phyloP scores from a whole-genome alignment of 2,797 vertebrate genomes.

The Pogonophryne albipinna region DNA sequence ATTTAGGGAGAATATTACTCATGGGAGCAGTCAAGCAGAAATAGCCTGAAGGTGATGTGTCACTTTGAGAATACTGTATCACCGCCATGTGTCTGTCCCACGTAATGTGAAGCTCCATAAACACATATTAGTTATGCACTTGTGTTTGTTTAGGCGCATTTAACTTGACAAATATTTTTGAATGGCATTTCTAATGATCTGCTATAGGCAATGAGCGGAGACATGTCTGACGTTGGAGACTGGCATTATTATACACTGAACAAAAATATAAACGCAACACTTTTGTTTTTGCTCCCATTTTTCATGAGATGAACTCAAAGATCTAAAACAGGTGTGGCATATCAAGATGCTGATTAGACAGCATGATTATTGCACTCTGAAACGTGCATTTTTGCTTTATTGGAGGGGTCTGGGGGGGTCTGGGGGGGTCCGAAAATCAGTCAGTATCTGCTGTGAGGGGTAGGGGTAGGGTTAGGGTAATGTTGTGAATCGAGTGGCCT shows the following conservation, averaged over 20 bases:
- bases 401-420: no score
- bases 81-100: conserved; percentile 32
- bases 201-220: conserved; percentile 45
- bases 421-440: no score
- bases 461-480: no score
- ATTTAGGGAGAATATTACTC: conserved; percentile 30
- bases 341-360: no score
- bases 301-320: no score
- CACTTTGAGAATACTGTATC: conserved; percentile 26
- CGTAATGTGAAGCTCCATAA: conserved; percentile 9
- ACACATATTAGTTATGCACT: conserved; percentile 22
- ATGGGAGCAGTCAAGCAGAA: conserved; percentile 54
- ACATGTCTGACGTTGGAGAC: conserved; percentile 57
- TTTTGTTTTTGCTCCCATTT: no score
- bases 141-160: conserved; percentile 36
- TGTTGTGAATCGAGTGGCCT: no score
- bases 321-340: no score
- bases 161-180: conserved; percentile 15
- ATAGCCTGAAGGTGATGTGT: conserved; percentile 55
- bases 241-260: conserved; percentile 64
- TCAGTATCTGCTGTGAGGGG: no score
- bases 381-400: no score
- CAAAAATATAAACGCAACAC: no score
- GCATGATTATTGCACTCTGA: no score
- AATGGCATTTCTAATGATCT: conserved; percentile 67